Conservation (phyloP, 2,797 vertebrate genomes). For the Mus spretus region DNA sequence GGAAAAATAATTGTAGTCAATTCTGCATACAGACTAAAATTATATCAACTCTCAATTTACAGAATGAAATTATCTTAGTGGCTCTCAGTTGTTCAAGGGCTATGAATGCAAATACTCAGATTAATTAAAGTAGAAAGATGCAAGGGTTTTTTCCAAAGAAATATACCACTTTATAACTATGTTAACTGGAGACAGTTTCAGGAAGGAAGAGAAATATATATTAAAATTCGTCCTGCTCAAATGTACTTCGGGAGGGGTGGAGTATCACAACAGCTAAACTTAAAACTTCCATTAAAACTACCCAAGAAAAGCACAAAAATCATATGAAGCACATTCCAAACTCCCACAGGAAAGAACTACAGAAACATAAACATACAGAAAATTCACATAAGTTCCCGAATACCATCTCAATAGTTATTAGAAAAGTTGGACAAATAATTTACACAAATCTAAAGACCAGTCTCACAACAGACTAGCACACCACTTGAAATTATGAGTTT, state of each 20-base stretch:
- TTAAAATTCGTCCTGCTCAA: constrained; percentile 53
- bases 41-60: constrained; percentile 47
- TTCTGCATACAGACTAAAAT: constrained; percentile 58
- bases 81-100: constrained; percentile 61
- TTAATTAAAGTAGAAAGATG: constrained; percentile 35
- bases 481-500: constrained; percentile 46
- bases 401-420: constrained; percentile 28
- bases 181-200: constrained; percentile 35
- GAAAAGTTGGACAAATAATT: constrained; percentile 55
- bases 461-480: constrained; percentile 31
- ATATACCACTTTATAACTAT: constrained; percentile 28
- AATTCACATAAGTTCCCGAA: constrained; percentile 48
- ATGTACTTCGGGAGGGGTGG: not conserved
- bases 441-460: constrained; percentile 40
- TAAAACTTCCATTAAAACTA: constrained; percentile 58
- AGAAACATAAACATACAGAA: constrained; percentile 44
- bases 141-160: constrained; percentile 68
- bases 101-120: constrained; percentile 52
- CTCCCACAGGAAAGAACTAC: not conserved
- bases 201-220: constrained; percentile 54
- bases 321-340: constrained; percentile 41
- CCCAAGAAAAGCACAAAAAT: constrained; percentile 61
- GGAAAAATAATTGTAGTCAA: constrained; percentile 53
- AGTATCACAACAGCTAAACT: constrained; percentile 65
- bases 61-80: constrained; percentile 63